Percentiles rank a stretch among this genome's conserved stretches.
phyloP scores from a whole-genome alignment of 2,797 vertebrate genomes.

The Urophycis tenuis region DNA sequence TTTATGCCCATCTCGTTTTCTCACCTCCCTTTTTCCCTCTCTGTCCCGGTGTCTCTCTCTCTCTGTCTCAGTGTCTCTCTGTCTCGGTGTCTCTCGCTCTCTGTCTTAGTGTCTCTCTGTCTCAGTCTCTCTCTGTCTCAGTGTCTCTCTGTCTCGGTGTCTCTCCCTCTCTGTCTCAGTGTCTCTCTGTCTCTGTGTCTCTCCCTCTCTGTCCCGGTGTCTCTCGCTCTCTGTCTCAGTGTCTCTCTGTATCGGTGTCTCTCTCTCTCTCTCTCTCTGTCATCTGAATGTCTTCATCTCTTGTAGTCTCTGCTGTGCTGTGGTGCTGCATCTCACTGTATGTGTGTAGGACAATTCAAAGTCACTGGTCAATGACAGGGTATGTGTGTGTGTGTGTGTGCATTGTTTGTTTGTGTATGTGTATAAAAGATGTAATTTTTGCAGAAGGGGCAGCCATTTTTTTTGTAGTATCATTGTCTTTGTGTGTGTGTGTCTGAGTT shows the following conservation, averaged over 20 bases:
- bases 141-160: background rate
- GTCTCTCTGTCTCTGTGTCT: background rate
- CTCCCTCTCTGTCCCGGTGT: background rate
- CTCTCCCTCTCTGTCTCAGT: background rate
- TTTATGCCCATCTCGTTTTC: background rate
- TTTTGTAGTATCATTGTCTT: background rate
- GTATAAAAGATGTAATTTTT: background rate
- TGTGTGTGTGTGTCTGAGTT: slow-evolving; percentile 14
- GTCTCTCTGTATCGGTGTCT: background rate
- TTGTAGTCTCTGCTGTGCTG: background rate
- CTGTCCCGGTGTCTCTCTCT: background rate
- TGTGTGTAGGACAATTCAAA: slow-evolving; percentile 13
- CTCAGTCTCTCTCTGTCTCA: background rate
- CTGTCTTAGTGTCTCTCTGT: background rate
- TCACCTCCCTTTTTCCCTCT: background rate
- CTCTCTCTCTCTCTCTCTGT: background rate
- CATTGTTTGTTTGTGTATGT: slow-evolving; percentile 7
- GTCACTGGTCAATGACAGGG: background rate
- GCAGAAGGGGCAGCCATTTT: background rate
- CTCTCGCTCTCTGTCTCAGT: slow-evolving; percentile 6
- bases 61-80: slow-evolving; percentile 3
- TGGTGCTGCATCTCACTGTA: slow-evolving; percentile 24
- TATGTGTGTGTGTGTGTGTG: slow-evolving; percentile 12
- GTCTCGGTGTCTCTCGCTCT: background rate
- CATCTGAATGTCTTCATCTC: background rate